Evolutionary conservation across 2,797 vertebrate species (phyloP).

Genomic region (Pteronotus mesoamericanus): DNA sequence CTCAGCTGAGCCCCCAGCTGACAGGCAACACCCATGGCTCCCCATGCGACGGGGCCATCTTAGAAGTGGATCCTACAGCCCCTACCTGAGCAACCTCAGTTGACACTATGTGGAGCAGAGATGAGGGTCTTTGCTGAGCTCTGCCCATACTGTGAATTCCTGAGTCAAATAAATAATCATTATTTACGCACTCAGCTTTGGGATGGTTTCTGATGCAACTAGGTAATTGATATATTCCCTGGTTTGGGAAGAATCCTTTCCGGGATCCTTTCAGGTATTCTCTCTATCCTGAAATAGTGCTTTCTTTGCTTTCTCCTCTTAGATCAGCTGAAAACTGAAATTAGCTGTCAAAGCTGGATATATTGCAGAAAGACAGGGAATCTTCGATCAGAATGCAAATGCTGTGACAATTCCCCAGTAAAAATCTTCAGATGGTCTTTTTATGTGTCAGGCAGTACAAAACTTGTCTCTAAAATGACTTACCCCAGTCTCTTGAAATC

Average conservation of each 20-base stretch:
- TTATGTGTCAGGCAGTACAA: neutral
- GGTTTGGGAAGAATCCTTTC: neutral
- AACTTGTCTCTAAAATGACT: conserved; percentile 13
- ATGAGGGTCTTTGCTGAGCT: neutral
- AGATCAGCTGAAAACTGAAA: neutral
- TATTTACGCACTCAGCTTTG: neutral
- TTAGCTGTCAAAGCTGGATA: neutral
- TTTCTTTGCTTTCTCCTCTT: conserved; percentile 2
- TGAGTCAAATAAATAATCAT: neutral
- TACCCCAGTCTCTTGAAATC: neutral
- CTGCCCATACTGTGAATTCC: neutral
- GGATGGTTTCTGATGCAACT: neutral
- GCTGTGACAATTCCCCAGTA: neutral
- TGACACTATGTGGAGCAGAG: neutral
- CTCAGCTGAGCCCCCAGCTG: neutral
- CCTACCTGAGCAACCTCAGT: neutral
- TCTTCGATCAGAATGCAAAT: conserved; percentile 23
- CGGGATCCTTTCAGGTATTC: neutral
- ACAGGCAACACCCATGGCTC: neutral
- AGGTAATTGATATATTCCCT: neutral
- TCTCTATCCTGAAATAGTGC: neutral
- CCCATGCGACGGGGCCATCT: neutral
- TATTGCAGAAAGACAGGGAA: neutral
- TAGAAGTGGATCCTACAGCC: neutral
- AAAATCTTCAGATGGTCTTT: neutral